Evolutionary conservation across 2,797 vertebrate species (phyloP), one percentile per base, ranked within the genome.

Genomic region (Halcyon chelicuti): DNA sequence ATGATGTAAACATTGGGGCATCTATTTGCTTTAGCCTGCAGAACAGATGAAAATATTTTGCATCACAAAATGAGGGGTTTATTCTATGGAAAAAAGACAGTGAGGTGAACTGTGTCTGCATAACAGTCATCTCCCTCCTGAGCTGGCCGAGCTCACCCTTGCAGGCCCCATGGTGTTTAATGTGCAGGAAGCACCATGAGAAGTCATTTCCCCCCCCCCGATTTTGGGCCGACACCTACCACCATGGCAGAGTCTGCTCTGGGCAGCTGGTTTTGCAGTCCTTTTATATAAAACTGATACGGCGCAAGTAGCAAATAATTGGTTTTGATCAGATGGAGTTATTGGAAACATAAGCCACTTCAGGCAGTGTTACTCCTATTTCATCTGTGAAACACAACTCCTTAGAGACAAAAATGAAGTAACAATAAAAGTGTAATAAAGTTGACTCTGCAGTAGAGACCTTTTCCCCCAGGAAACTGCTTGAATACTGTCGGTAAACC

Each of bases 341-440:
- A 7, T 0, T 19, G 22, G 39, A 29, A 71, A 37, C 1, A 1
- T 6, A 33, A 51, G 7, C 12, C 20, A 14, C 57, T 61, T 37
- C 23, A 67, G 47, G 39, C 44, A 81, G 40, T 2, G 16, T 23
- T 28, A 17, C 9, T 68, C 21, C 65, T 14, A 4, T 6, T 15
- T 81, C 57, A 15, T 57, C 51, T 40, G 80, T 37, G n/a, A 49
- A 65, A 40, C 25, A 46, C 49, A 76, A 37, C 22, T 42, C 1
- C 40, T 33, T 20, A 7, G 49, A 75, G 22, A 84, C 44, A 84
- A 51, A 92, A 86, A 40, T 21, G 17, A 71, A 75, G 11, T 26
- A 55, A 65, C 31, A 72, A 0, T 11, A 42, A 15, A 37, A 80
- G 21, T 2, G 5, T 5, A 37, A 29, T 35, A 29, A 28, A 73